Conservation (phyloP, 1,140 invertebrate species). For the Cydia strobilella region DNA sequence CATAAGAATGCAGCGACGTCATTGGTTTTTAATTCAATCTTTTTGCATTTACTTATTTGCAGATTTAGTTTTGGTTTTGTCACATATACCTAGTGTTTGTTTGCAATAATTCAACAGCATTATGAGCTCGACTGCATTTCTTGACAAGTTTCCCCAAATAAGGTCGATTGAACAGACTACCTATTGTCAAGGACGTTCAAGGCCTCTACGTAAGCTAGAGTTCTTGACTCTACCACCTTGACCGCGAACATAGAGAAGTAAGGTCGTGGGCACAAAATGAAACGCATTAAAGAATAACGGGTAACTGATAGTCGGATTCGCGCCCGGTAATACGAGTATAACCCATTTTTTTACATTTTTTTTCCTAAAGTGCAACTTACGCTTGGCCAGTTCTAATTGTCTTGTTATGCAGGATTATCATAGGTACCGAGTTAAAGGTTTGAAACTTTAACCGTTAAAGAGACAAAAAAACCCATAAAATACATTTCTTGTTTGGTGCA, state of each 20-base stretch:
- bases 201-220: background rate
- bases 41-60: background rate
- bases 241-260: background rate
- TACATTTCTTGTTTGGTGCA: no score
- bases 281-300: background rate
- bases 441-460: no score
- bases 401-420: no score
- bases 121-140: constrained; percentile 1
- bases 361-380: no score
- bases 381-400: no score
- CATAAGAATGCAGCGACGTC: background rate
- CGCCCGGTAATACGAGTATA: no score
- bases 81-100: background rate
- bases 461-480: no score
- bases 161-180: constrained; percentile 5
- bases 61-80: background rate
- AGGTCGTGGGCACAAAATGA: background rate
- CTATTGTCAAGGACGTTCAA: constrained; percentile 14
- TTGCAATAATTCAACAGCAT: constrained; percentile 13
- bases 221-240: background rate
- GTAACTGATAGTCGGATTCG: no score
- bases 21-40: background rate
- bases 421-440: no score
- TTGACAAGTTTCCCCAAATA: constrained; percentile 1
- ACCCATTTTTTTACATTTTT: no score